Evolutionary conservation across 2,113 vertebrate species (phyloP).

Genomic region (Otus sunia): DNA sequence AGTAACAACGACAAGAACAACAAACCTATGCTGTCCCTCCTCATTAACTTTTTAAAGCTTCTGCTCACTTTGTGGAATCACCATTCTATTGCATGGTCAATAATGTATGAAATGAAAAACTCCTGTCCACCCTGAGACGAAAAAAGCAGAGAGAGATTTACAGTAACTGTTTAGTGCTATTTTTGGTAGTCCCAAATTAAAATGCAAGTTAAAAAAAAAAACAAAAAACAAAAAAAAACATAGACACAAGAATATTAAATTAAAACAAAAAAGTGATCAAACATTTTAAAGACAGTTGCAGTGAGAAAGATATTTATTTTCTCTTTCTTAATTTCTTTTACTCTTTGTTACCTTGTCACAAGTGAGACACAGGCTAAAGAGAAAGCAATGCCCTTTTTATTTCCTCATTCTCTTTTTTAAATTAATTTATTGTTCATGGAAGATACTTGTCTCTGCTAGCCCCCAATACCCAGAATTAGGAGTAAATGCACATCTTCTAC

Average conservation of each 20-base stretch:
- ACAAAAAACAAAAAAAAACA: neutral
- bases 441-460: neutral
- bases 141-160: neutral
- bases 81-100: neutral
- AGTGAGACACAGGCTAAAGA: neutral
- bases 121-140: conserved; percentile 14
- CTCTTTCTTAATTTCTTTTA: neutral
- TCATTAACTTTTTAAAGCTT: conserved; percentile 60
- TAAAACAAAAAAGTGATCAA: neutral
- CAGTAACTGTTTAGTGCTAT: neutral
- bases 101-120: conserved; percentile 60
- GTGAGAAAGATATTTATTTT: neutral
- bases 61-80: conserved; percentile 34
- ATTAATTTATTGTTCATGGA: neutral
- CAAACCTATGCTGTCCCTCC: neutral
- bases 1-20: conserved; percentile 36
- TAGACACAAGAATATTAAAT: neutral
- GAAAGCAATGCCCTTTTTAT: neutral
- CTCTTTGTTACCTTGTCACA: neutral
- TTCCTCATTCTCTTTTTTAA: neutral
- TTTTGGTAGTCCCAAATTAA: neutral
- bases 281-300: neutral
- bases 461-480: neutral
- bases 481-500: conserved; percentile 3
- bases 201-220: neutral